A percentile compares a stretch with the other conserved stretches of the same genome.
These are phyloP conservation scores for Dorcus hopei DNA, from an alignment of 2,888 invertebrate genomes.

Conservation along the genomic window DNA sequence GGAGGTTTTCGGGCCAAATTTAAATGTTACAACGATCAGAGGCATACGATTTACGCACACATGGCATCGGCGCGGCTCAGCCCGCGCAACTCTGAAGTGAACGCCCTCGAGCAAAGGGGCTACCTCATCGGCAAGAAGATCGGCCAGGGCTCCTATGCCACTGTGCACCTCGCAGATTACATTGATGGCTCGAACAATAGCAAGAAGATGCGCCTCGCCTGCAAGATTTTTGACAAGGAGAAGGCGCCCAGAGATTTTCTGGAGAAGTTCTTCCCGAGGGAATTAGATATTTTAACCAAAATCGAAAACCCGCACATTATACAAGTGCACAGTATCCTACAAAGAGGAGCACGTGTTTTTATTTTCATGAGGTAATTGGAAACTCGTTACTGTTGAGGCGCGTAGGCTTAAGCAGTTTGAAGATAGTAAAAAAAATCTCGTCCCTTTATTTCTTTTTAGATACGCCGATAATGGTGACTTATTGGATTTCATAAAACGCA, in stretches of 20 bases:
- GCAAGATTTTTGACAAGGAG: slow-evolving; percentile 88
- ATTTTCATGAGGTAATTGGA: slow-evolving; percentile 73
- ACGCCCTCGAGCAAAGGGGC: slow-evolving; percentile 80
- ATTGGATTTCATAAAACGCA: slow-evolving; percentile 75
- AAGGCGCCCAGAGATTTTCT: slow-evolving; percentile 87
- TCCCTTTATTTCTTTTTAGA: slow-evolving; percentile 24
- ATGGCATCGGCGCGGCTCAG: slow-evolving; percentile 69
- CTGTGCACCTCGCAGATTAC: slow-evolving; percentile 83
- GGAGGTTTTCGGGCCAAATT: slow-evolving; percentile 17
- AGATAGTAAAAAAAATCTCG: no score
- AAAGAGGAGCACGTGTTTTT: slow-evolving; percentile 78
- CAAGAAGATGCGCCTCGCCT: slow-evolving; percentile 74
- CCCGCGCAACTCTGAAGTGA: slow-evolving; percentile 79
- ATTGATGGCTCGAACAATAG: slow-evolving; percentile 68
- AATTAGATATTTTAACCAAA: slow-evolving; percentile 83
- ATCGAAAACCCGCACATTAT: slow-evolving; percentile 90
- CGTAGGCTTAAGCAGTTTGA: no score
- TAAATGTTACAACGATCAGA: slow-evolving; percentile 20
- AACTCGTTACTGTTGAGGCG: no score
- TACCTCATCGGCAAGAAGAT: slow-evolving; percentile 83
- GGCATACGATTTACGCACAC: slow-evolving; percentile 16
- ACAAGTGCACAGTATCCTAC: slow-evolving; percentile 82
- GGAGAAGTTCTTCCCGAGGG: slow-evolving; percentile 89
- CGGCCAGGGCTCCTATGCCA: slow-evolving; percentile 89
- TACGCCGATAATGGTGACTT: slow-evolving; percentile 89